phyloP scores from a whole-genome alignment of 2,113 vertebrate species.

The Daboia siamensis region DNA sequence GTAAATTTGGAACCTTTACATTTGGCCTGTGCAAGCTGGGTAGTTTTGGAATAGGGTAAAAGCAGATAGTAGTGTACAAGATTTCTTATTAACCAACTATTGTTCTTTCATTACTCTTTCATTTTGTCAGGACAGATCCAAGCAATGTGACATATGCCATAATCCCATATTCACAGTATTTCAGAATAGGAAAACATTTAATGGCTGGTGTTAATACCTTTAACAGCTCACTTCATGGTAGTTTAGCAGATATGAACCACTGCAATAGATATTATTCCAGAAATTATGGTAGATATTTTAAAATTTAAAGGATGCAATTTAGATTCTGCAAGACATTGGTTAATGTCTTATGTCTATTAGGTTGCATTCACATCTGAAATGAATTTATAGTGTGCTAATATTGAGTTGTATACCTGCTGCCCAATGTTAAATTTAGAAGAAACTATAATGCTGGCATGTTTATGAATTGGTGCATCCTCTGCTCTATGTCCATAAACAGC shows the following conservation, averaged over 20 bases:
- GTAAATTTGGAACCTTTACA: background rate
- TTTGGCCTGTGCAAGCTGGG: background rate
- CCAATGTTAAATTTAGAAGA: background rate
- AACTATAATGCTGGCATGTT: background rate
- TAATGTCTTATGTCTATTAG: background rate
- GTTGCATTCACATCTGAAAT: background rate
- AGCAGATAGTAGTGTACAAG: background rate
- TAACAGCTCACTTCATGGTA: background rate
- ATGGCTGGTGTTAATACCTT: background rate
- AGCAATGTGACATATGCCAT: background rate
- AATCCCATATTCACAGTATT: background rate
- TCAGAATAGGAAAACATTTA: background rate
- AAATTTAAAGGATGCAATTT: background rate
- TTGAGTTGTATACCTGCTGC: conserved; percentile 4
- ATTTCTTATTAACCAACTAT: background rate
- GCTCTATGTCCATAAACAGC: background rate
- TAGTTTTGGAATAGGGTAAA: background rate
- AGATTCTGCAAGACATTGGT: background rate
- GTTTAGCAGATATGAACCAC: background rate
- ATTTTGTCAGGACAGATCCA: background rate
- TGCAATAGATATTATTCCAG: background rate
- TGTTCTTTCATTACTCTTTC: background rate
- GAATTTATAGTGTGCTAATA: background rate
- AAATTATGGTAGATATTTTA: background rate
- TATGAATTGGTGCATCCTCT: background rate